Evolutionary conservation across 2,113 vertebrate species (phyloP), one percentile per base, ranked within the genome.

Genomic region (Donacobius atricapilla): DNA sequence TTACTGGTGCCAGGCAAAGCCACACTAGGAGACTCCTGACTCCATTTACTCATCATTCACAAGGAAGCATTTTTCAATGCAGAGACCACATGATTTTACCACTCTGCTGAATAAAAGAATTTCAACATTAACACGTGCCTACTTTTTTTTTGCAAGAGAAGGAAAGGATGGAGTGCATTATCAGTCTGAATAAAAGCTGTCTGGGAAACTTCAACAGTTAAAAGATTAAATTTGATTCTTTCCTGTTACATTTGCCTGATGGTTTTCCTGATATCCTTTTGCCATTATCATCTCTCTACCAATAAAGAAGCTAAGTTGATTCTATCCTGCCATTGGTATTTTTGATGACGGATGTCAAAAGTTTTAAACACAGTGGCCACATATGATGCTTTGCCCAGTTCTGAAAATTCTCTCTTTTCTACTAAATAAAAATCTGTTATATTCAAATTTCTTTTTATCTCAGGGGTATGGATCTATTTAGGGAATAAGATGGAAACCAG

Each of bases 31-130:
- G 58, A 63, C 45, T 56, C 53, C 50, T 89, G 65, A 93, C 88
- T 90, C 85, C 84, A 83, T 97, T 95, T 96, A 60, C 39, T 81
- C 65, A 27, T 83, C 83, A 87, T 94, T 97, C 96, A 84, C 51
- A 90, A 77, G 61, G 54, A 83, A 40, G 45, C 58, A 61, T 79
- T 87, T 94, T 97, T 96, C 93, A 81, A 17, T 65, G 51, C 65
- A 83, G 66, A 75, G 15, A 70, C n/a, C 44, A 68, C 70, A 89
- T 15, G n/a, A 77, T 92, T 93, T 83, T 80, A 77, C 83, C 48
- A 83, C 23, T 83, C 33, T 69, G 51, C 73, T 83, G 84, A 94
- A 86, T 76, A 88, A 90, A 85, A 90, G 60, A 90, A 85, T 95
- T 94, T 93, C 63, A 87, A 3, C 23, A 79, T 84, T 71, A 75